Conservation (phyloP, 1,140 invertebrate genomes). For the Delia radicum region DNA sequence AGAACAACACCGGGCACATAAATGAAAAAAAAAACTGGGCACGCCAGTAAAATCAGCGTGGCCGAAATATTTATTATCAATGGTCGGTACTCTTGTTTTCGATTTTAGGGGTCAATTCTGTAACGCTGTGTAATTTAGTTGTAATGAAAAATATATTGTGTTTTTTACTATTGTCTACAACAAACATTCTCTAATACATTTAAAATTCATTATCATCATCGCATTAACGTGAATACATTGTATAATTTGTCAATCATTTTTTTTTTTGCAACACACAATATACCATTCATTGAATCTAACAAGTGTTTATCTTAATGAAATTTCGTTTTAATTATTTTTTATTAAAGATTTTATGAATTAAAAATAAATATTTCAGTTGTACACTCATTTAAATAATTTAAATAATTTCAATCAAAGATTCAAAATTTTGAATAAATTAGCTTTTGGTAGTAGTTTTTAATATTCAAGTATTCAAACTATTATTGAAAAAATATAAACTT, state of each 20-base stretch:
- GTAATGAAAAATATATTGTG: background rate
- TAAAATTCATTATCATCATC: too few relatives aligned
- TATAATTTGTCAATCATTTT: background rate
- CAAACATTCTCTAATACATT: background rate
- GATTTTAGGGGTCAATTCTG: too few relatives aligned
- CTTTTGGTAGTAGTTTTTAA: background rate
- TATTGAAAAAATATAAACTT: background rate
- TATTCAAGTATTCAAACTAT: background rate
- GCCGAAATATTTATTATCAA: too few relatives aligned
- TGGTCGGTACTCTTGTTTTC: too few relatives aligned
- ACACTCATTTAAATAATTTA: background rate
- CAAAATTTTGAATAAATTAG: constrained; percentile 5
- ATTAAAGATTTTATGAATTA: background rate
- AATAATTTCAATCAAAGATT: background rate
- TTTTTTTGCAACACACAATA: background rate
- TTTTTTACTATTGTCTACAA: background rate
- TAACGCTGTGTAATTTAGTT: too few relatives aligned
- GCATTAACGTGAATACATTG: too few relatives aligned
- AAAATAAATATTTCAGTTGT: background rate
- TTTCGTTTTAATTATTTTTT: background rate
- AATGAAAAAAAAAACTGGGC: too few relatives aligned
- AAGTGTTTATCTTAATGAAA: constrained; percentile 21
- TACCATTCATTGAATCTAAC: background rate
- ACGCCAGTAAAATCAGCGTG: too few relatives aligned
- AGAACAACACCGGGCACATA: too few relatives aligned